phyloP scores from a whole-genome alignment of 2,888 invertebrate genomes.

The Leucophenga montana region DNA sequence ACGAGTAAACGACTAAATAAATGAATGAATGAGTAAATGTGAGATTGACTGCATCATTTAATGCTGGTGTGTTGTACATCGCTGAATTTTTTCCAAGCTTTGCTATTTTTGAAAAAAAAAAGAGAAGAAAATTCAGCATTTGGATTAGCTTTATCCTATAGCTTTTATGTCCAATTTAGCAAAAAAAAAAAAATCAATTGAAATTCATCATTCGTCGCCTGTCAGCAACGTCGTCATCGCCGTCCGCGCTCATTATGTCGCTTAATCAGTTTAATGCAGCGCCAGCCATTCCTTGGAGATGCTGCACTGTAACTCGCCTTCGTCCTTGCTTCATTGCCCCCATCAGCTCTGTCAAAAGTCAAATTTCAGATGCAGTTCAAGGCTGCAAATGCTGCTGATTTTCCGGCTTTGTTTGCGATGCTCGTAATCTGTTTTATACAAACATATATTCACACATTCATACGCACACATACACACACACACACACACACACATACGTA shows the following conservation, averaged over 20 bases:
- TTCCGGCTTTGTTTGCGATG: neutral
- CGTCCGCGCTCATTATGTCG: neutral
- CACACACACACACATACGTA: neutral
- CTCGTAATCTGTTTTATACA: neutral
- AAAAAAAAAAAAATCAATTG: constrained; percentile 1
- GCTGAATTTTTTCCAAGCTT: neutral
- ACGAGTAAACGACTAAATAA: neutral
- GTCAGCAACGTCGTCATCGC: too few species aligned
- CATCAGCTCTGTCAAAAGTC: too few species aligned
- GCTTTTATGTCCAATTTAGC: neutral
- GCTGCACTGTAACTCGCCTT: too few species aligned
- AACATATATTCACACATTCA: neutral
- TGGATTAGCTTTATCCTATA: too few species aligned
- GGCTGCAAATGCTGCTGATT: constrained; percentile 9
- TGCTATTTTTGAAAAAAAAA: neutral
- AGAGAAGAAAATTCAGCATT: too few species aligned
- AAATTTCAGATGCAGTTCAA: neutral
- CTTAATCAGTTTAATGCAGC: constrained; percentile 14
- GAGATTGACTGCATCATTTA: too few species aligned
- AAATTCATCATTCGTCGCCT: constrained; percentile 9
- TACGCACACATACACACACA: neutral
- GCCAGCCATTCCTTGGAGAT: neutral
- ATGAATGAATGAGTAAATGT: too few species aligned
- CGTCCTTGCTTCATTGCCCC: too few species aligned
- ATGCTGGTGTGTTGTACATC: neutral